Evolutionary conservation across 2,113 vertebrate genomes (phyloP).

Genomic region (Lophochroa leadbeateri): DNA sequence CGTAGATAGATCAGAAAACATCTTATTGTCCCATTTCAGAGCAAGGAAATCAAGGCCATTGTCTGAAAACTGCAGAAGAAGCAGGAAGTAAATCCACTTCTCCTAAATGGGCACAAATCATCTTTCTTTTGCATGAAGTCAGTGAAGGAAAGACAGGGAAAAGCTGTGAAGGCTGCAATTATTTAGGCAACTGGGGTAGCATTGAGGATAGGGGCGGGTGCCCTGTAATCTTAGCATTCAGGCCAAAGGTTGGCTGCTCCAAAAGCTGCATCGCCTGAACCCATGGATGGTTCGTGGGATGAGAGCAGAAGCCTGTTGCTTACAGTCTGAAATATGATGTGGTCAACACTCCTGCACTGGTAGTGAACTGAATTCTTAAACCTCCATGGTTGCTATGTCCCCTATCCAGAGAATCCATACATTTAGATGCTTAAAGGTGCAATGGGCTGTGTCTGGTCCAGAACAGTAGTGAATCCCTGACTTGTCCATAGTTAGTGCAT

Average conservation of each 20-base stretch:
- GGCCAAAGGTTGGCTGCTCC: neutral
- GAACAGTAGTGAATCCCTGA: rapidly evolving
- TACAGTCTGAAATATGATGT: rapidly evolving
- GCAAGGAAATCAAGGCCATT: constrained; percentile 46
- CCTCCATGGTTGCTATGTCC: rapidly evolving
- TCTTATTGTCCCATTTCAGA: constrained; percentile 13
- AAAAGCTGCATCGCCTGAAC: neutral
- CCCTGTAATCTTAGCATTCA: neutral
- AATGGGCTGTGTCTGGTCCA: neutral
- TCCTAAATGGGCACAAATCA: constrained; percentile 3
- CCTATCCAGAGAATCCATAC: neutral
- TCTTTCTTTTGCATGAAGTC: neutral
- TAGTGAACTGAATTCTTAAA: neutral
- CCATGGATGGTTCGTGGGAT: rapidly evolving
- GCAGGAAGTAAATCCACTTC: neutral
- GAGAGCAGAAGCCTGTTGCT: neutral
- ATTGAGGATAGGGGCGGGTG: neutral
- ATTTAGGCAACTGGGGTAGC: neutral
- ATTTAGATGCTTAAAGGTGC: neutral
- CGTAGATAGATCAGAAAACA: constrained; percentile 14
- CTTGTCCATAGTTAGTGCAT: rapidly evolving
- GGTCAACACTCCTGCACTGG: neutral
- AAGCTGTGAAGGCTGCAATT: neutral
- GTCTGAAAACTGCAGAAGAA: constrained; percentile 40
- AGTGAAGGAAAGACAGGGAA: neutral